A percentile compares a stretch with the other conserved stretches of the same genome.
phyloP scores from a whole-genome alignment of 2,113 vertebrate genomes.

The Lanius ludovicianus region DNA sequence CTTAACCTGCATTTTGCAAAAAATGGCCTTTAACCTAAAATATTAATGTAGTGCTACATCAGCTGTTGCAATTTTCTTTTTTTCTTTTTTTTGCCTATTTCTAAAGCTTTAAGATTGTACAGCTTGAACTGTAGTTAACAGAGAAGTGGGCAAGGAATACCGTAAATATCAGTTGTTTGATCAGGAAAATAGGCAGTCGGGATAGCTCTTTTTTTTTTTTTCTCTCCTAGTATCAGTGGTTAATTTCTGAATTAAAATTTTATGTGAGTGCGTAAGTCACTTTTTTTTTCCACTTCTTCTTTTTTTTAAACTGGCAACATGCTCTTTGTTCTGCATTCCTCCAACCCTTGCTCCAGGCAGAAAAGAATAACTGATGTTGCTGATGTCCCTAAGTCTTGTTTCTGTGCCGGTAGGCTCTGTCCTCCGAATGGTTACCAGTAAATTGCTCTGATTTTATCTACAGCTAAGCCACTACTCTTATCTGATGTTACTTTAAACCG shows the following conservation, averaged over 20 bases:
- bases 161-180: neutral
- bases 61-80: neutral
- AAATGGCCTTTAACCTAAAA: neutral
- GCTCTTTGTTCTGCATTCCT: neutral
- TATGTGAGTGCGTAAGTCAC: neutral
- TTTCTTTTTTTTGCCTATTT: neutral
- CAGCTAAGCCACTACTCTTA: neutral
- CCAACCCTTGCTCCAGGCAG: neutral
- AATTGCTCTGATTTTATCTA: slow-evolving; percentile 42
- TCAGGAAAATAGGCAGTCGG: neutral
- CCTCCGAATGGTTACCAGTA: neutral
- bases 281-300: fast-evolving
- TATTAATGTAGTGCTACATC: fast-evolving
- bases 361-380: neutral
- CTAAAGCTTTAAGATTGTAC: neutral
- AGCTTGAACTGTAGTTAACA: neutral
- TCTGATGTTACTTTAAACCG: neutral
- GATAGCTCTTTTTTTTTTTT: neutral
- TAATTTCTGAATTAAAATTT: neutral
- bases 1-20: neutral
- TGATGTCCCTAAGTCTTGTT: neutral
- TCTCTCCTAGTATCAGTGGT: neutral
- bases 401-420: neutral
- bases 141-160: neutral
- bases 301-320: neutral